A percentile compares a stretch with the other conserved stretches of the same genome.
Evolutionary conservation across 2,113 vertebrate genomes (phyloP).

Genomic region (Ailurus styani): DNA sequence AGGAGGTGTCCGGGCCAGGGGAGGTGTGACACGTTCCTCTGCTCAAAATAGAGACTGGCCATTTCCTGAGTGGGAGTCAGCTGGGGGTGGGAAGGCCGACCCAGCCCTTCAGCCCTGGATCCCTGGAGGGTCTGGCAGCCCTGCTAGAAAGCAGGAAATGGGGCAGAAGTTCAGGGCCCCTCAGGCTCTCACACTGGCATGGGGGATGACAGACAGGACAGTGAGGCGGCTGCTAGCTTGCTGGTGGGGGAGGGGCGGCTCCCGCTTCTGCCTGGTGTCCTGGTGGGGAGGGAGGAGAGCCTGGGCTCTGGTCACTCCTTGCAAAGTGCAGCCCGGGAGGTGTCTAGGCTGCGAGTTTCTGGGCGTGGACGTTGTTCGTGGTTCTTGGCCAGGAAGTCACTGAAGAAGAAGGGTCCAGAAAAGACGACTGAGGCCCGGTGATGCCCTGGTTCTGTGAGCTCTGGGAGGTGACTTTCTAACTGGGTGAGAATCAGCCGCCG

Average conservation of each 20-base stretch:
- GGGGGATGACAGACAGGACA: neutral
- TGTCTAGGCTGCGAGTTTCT: neutral
- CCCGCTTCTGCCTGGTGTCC: neutral
- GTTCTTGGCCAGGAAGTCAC: neutral
- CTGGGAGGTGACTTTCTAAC: neutral
- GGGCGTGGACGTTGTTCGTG: neutral
- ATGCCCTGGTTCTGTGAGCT: neutral
- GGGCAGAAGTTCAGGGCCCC: neutral
- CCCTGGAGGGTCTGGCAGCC: neutral
- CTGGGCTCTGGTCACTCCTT: no score
- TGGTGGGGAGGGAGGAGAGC: neutral
- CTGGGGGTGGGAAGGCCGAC: neutral
- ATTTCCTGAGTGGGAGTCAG: slow-evolving; percentile 31
- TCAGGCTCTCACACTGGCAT: neutral
- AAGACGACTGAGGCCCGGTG: neutral
- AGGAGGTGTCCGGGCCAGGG: neutral
- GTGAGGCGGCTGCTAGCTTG: fast-evolving
- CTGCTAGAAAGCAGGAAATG: neutral
- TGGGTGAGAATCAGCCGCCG: neutral
- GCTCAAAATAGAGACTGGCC: slow-evolving; percentile 59
- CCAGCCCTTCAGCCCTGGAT: neutral
- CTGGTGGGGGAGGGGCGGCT: fast-evolving
- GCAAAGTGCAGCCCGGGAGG: neutral
- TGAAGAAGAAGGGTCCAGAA: neutral
- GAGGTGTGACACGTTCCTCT: slow-evolving; percentile 9